A percentile compares a stretch with the other conserved stretches of the same genome.
Conservation (phyloP, 2,113 vertebrate species). For the Corythaeola cristata region DNA sequence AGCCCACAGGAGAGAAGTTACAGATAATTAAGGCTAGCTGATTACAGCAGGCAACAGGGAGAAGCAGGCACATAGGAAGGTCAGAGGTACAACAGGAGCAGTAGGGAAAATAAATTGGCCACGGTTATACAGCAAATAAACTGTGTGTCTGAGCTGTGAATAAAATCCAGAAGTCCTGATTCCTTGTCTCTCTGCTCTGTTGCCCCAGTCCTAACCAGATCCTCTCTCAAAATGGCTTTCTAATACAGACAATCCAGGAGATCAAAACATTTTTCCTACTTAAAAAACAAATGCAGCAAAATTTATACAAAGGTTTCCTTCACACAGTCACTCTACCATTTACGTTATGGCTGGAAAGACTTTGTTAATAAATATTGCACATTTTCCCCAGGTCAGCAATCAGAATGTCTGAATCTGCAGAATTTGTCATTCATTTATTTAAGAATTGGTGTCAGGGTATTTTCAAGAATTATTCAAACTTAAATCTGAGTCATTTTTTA, state of each 20-base stretch:
- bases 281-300: not conserved
- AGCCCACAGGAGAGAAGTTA: not conserved
- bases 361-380: not conserved
- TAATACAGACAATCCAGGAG: not conserved
- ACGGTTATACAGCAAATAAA: not conserved
- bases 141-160: conserved; percentile 1
- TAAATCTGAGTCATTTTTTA: not conserved
- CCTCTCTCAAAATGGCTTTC: not conserved
- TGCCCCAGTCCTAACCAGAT: not conserved
- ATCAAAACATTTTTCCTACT: not conserved
- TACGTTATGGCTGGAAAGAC: not conserved
- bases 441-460: not conserved
- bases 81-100: conserved; percentile 23
- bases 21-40: not conserved
- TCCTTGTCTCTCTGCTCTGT: not conserved
- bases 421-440: not conserved
- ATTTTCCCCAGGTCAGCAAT: not conserved
- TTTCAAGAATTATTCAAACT: not conserved
- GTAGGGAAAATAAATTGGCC: conserved; percentile 13
- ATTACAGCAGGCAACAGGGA: not conserved
- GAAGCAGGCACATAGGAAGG: not conserved
- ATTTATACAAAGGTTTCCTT: not conserved
- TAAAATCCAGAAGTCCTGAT: not conserved
- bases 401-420: not conserved
- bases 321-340: not conserved